A percentile compares a stretch with the other conserved stretches of the same genome.
Conservation (phyloP, 2,888 invertebrate species). For the Sphaeridia pumilis region DNA sequence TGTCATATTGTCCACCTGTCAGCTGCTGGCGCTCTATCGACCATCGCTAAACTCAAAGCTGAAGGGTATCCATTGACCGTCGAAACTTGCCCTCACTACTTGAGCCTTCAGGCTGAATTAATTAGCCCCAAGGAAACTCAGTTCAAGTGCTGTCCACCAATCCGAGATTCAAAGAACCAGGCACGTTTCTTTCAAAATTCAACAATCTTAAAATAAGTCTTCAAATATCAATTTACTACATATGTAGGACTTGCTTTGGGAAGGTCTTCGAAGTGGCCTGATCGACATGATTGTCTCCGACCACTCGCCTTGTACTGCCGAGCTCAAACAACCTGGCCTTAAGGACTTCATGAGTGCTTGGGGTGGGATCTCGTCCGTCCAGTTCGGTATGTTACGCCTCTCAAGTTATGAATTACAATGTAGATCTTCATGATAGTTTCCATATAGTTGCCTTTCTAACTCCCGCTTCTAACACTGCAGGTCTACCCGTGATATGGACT, state of each 20-base stretch:
- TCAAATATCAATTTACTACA: not conserved
- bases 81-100: conserved; percentile 63
- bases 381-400: conserved; percentile 47
- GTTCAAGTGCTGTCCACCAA: conserved; percentile 62
- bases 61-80: conserved; percentile 51
- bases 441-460: not conserved
- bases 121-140: conserved; percentile 53
- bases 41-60: conserved; percentile 47
- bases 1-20: conserved; percentile 61
- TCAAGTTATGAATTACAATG: conserved; percentile 17
- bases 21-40: conserved; percentile 48
- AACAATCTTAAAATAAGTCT: not conserved
- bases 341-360: conserved; percentile 57
- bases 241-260: conserved; percentile 51
- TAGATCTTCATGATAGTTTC: not conserved
- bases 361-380: conserved; percentile 62
- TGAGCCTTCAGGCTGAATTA: conserved; percentile 52
- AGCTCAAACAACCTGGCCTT: conserved; percentile 44
- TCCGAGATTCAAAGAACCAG: conserved; percentile 51
- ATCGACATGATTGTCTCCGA: conserved; percentile 56
- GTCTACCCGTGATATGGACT: conserved; percentile 58
- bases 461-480: conserved; percentile 38
- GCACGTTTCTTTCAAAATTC: conserved; percentile 38
- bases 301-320: conserved; percentile 57
- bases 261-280: conserved; percentile 46